phyloP scores from a whole-genome alignment of 2,888 invertebrate genomes.

The Tiphia femorata region DNA sequence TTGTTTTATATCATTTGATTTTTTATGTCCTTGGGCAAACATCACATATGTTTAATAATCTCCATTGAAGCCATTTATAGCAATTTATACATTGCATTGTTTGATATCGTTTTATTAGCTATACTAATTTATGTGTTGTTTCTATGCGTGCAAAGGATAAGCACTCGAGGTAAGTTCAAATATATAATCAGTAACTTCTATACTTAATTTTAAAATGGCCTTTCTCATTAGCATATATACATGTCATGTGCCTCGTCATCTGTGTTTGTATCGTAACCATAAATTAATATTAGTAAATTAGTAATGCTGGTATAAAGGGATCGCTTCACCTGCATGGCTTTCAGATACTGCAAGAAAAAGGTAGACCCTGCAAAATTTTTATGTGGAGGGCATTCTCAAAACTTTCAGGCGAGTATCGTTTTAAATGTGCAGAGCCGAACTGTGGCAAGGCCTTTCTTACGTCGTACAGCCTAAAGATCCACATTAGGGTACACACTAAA shows the following conservation, averaged over 20 bases:
- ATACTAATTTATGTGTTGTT: background rate
- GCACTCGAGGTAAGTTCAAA: constrained; percentile 44
- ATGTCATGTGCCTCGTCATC: constrained; percentile 6
- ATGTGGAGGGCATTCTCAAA: constrained; percentile 50
- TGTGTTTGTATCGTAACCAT: too few relatives aligned
- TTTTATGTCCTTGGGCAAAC: too few relatives aligned
- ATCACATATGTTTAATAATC: too few relatives aligned
- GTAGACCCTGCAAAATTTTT: constrained; percentile 42
- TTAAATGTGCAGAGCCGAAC: constrained; percentile 87
- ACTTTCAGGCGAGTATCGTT: constrained; percentile 90
- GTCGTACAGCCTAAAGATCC: constrained; percentile 95
- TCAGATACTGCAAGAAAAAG: constrained; percentile 49
- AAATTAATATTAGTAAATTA: constrained; percentile 26
- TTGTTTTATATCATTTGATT: too few relatives aligned
- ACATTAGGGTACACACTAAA: constrained; percentile 93
- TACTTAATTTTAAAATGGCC: background rate
- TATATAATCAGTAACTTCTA: constrained; percentile 1
- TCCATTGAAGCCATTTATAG: too few relatives aligned
- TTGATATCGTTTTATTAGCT: background rate
- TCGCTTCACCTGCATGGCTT: constrained; percentile 62
- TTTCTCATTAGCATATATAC: constrained; percentile 12
- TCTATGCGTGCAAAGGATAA: constrained; percentile 44
- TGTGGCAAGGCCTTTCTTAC: constrained; percentile 96
- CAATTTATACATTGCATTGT: too few relatives aligned
- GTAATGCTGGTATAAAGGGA: constrained; percentile 51